Percentiles rank a stretch among this genome's conserved stretches.
Evolutionary conservation across 1,140 invertebrate genomes (phyloP).

Genomic region (Brachionus calyciflorus): DNA sequence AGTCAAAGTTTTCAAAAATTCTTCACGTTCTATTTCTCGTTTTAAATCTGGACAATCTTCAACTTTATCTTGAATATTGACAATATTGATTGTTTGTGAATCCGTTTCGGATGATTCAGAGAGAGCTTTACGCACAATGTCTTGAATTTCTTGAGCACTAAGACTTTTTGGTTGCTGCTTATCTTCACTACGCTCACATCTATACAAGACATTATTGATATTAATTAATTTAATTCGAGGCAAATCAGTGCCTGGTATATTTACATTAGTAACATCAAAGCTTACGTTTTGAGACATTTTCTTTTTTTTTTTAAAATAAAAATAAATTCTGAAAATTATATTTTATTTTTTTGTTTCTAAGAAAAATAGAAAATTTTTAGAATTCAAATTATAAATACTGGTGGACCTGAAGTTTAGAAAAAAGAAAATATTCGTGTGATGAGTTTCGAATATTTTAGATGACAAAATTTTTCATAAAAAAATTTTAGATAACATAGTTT

Average conservation of each 20-base stretch:
- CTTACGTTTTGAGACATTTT: not conserved
- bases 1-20: not conserved
- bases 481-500: no score
- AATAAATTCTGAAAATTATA: no score
- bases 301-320: no score
- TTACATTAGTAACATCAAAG: slow-evolving; percentile 4
- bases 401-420: no score
- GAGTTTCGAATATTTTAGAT: no score
- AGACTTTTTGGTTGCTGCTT: not conserved
- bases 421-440: no score
- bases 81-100: slow-evolving; percentile 5
- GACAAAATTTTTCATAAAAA: no score
- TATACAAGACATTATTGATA: slow-evolving; percentile 32
- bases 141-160: not conserved
- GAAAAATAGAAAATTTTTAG: no score
- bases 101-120: not conserved
- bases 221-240: slow-evolving; percentile 31
- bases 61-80: slow-evolving; percentile 12
- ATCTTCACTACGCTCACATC: slow-evolving; percentile 18
- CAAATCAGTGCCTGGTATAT: not conserved
- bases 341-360: no score
- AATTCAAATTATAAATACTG: no score
- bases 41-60: not conserved
- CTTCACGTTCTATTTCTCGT: not conserved
- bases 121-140: not conserved